phyloP scores from a whole-genome alignment of 2,113 vertebrate species.

The Megaleporinus macrocephalus region DNA sequence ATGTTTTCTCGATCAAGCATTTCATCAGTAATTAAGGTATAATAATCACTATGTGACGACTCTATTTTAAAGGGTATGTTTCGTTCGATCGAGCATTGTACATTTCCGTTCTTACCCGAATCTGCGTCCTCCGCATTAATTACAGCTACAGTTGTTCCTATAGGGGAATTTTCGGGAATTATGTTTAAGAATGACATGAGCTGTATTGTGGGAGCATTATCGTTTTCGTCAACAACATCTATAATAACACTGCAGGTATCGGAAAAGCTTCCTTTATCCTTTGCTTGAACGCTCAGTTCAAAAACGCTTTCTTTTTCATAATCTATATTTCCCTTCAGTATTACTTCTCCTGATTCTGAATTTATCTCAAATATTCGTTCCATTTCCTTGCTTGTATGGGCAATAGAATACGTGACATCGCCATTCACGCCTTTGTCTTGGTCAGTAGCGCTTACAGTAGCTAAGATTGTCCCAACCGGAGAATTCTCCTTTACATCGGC shows the following conservation, averaged over 20 bases:
- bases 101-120: constrained; percentile 57
- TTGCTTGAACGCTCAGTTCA: constrained; percentile 73
- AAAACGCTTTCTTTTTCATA: constrained; percentile 71
- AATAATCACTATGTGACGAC: constrained; percentile 55
- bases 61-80: constrained; percentile 53
- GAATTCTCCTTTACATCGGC: constrained; percentile 63
- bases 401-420: constrained; percentile 68
- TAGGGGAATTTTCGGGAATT: constrained; percentile 55
- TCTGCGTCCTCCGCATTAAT: constrained; percentile 60
- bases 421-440: constrained; percentile 71
- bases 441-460: constrained; percentile 69
- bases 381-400: constrained; percentile 60
- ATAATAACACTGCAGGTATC: constrained; percentile 70
- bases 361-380: constrained; percentile 3
- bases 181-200: constrained; percentile 57
- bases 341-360: not conserved
- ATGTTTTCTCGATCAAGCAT: constrained; percentile 60
- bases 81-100: constrained; percentile 34
- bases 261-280: constrained; percentile 67
- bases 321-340: constrained; percentile 56
- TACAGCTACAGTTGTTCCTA: constrained; percentile 54
- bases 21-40: constrained; percentile 53
- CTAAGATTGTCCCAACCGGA: constrained; percentile 57
- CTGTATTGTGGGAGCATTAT: constrained; percentile 71
- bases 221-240: constrained; percentile 73